These are phyloP conservation scores for Mellivora capensis DNA, from an alignment of 2,113 vertebrate genomes.

Conservation along the genomic window DNA sequence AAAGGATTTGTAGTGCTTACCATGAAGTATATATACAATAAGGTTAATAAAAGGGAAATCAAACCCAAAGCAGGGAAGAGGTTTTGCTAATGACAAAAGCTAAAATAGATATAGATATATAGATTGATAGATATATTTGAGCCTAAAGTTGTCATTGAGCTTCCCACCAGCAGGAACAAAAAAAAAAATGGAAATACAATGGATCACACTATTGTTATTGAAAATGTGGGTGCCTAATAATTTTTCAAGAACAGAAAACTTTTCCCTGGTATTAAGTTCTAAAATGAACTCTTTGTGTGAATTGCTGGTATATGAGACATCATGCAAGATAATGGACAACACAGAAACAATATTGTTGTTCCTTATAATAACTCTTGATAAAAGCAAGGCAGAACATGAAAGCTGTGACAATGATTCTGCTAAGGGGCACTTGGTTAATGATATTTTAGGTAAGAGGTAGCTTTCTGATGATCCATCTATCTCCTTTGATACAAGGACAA, in stretches of 20 bases:
- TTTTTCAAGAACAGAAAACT: neutral
- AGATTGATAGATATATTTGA: neutral
- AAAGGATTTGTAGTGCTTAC: constrained; percentile 3
- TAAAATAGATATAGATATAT: neutral
- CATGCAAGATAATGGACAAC: neutral
- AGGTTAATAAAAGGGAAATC: neutral
- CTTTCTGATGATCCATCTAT: neutral
- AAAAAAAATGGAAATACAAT: neutral
- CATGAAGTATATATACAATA: neutral
- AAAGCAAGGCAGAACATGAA: neutral
- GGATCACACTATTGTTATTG: neutral
- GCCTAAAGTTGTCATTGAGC: neutral
- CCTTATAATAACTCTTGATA: neutral
- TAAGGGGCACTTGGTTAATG: neutral
- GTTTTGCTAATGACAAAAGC: neutral
- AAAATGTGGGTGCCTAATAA: neutral
- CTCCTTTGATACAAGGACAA: neutral
- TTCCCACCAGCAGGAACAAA: neutral
- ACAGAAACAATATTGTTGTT: neutral
- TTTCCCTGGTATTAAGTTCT: neutral
- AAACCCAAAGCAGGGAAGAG: neutral
- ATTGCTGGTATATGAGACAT: neutral
- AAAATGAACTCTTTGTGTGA: neutral
- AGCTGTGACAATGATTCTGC: neutral
- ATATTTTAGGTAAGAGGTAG: neutral